These are phyloP conservation scores for Malacoctenus gilli DNA, from an alignment of 2,797 vertebrate genomes.

Conservation along the genomic window DNA sequence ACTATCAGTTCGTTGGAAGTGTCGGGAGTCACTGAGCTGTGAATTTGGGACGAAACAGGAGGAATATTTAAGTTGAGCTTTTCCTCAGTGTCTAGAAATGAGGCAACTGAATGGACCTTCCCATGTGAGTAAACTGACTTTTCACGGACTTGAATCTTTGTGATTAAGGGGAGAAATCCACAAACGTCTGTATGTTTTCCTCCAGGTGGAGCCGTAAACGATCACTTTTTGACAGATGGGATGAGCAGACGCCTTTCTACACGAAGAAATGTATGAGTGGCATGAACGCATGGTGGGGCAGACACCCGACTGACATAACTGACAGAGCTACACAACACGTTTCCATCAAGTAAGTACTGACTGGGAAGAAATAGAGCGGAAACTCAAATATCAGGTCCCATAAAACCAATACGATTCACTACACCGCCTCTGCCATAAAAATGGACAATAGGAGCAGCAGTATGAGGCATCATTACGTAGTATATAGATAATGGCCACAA, in stretches of 20 bases:
- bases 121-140: slow-evolving; percentile 54
- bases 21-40: neutral
- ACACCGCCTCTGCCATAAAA: too few relatives aligned
- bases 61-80: neutral
- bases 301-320: neutral
- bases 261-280: slow-evolving; percentile 30
- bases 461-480: too few relatives aligned
- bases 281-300: slow-evolving; percentile 12
- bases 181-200: slow-evolving; percentile 8
- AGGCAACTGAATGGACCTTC: slow-evolving; percentile 35
- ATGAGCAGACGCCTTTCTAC: slow-evolving; percentile 6
- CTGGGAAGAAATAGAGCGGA: neutral
- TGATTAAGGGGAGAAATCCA: too few relatives aligned
- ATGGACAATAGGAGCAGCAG: too few relatives aligned
- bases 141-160: too few relatives aligned
- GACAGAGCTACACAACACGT: neutral
- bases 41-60: neutral
- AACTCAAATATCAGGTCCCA: too few relatives aligned
- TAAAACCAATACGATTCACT: too few relatives aligned
- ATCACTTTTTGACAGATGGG: neutral
- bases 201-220: slow-evolving; percentile 52
- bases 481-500: too few relatives aligned
- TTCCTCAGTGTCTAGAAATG: neutral
- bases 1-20: neutral
- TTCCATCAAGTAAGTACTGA: slow-evolving; percentile 27